These are phyloP conservation scores for Xestia ashworthii DNA, from an alignment of 2,888 invertebrate genomes.

Conservation along the genomic window DNA sequence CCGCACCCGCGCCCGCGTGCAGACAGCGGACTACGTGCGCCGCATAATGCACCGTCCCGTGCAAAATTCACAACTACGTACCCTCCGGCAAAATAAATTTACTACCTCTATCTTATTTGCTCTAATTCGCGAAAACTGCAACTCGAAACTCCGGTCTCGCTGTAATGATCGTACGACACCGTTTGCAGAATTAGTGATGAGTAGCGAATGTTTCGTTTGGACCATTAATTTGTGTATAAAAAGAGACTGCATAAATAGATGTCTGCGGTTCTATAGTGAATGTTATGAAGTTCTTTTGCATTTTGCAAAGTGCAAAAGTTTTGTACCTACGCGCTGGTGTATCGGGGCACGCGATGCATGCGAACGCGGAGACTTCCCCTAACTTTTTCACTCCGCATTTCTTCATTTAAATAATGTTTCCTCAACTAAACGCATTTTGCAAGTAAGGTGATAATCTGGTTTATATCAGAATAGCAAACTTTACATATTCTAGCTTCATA, in stretches of 20 bases:
- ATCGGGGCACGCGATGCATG: slow-evolving; percentile 81
- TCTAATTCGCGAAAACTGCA: slow-evolving; percentile 86
- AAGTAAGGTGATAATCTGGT: slow-evolving; percentile 53
- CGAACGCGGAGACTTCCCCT: slow-evolving; percentile 75
- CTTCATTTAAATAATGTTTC: slow-evolving; percentile 82
- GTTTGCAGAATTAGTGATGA: slow-evolving; percentile 74
- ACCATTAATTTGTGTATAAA: slow-evolving; percentile 70
- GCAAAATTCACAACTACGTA: slow-evolving; percentile 89
- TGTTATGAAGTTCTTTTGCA: slow-evolving; percentile 84
- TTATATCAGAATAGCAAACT: slow-evolving; percentile 24
- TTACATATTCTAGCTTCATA: not conserved
- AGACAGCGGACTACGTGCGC: slow-evolving; percentile 88
- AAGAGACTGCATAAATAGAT: slow-evolving; percentile 70
- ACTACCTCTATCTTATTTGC: slow-evolving; percentile 88
- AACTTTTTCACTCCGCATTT: slow-evolving; percentile 83
- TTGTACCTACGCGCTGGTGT: slow-evolving; percentile 79
- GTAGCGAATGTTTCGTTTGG: slow-evolving; percentile 64
- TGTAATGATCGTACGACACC: slow-evolving; percentile 75
- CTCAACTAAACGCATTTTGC: slow-evolving; percentile 76
- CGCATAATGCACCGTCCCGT: slow-evolving; percentile 88
- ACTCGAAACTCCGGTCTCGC: slow-evolving; percentile 74
- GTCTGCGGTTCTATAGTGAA: slow-evolving; percentile 74
- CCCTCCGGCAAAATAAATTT: slow-evolving; percentile 88
- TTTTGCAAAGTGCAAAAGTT: slow-evolving; percentile 87
- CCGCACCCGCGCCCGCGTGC: slow-evolving; percentile 78